These are phyloP conservation scores for Orientallactaga sibirica DNA, from an alignment of 2,797 vertebrate species.

Conservation along the genomic window DNA sequence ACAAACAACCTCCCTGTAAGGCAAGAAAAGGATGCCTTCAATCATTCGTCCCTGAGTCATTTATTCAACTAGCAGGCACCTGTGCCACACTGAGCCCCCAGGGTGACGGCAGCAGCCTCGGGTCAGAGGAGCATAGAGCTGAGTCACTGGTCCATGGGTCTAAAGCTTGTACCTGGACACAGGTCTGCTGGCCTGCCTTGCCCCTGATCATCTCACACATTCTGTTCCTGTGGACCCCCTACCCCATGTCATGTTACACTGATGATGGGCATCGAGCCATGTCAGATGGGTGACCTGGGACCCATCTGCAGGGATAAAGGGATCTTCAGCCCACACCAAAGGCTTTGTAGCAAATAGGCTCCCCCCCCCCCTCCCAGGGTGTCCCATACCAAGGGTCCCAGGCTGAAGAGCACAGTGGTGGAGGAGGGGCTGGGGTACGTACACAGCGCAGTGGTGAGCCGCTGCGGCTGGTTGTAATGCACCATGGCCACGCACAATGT, in stretches of 20 bases:
- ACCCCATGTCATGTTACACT: neutral
- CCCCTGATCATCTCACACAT: neutral
- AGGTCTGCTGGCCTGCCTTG: neutral
- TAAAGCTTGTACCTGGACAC: neutral
- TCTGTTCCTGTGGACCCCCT: neutral
- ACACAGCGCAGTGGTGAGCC: slow-evolving; percentile 96
- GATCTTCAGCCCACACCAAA: neutral
- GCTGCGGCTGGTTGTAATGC: slow-evolving; percentile 96
- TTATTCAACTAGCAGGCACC: neutral
- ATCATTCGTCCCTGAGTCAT: no score
- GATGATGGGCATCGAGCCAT: neutral
- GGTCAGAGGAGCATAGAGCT: no score
- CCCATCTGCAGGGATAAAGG: no score
- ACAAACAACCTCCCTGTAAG: neutral
- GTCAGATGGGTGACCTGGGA: neutral
- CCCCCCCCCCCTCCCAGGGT: no score
- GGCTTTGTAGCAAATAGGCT: neutral
- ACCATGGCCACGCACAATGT: slow-evolving; percentile 97
- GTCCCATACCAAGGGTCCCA: neutral
- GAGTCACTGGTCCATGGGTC: accelerated
- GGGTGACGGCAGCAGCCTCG: neutral
- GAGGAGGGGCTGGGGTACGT: slow-evolving; percentile 78
- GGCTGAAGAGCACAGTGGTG: neutral
- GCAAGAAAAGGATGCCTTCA: neutral
- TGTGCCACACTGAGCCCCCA: neutral